Base-by-base conservation (phyloP, 2,113 vertebrate genomes). In the Thymallus thymallus region DNA sequence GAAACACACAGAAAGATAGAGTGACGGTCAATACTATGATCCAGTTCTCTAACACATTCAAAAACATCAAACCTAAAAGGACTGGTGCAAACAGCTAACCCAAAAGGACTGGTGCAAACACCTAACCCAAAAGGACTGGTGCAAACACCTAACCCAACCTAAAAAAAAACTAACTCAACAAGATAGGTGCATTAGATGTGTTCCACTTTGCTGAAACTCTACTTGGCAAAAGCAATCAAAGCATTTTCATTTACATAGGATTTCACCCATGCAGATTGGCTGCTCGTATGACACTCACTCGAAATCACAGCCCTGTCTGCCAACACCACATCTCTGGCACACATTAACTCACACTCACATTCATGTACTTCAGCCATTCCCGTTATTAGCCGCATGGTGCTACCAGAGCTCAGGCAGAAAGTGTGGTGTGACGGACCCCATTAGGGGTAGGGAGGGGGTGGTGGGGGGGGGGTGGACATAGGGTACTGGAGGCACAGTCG, bases 281-380 rank as follows among this genome's bases (percentile, higher is more conserved):
- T 45, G 73, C 70, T 82, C 79, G 72, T 73, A 2, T 76, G 77
- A 82, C 80, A 74, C 55, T 20, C 74, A 22, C 78, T 82, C 75
- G 71, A 85, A 16, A 45, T 68, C 84, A 86, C 51, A 10, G 75
- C 71, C 74, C 70, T 24, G 78, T 88, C 88, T 90, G 90, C 88
- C 90, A 92, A 88, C 89, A 74, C 85, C 32, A 71, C 82, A 81
- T 76, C 67, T 74, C 83, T 65, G 73, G 79, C 87, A 85, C 87
- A 82, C 84, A 88, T 88, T 88, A 90, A 82, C 79, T 81, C 64
- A 6, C 73, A 79, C 83, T 86, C 82, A 87, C 88, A 90, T 81
- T 82, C 85, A 77, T 84, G 83, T 87, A 82, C 81, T 87, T 83
- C 76, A 71, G 76, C 83, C 70, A 73, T 75, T 46, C 24, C 77